Evolutionary conservation across 2,888 invertebrate species (phyloP).

Genomic region (Caenorhabditis sp.): DNA sequence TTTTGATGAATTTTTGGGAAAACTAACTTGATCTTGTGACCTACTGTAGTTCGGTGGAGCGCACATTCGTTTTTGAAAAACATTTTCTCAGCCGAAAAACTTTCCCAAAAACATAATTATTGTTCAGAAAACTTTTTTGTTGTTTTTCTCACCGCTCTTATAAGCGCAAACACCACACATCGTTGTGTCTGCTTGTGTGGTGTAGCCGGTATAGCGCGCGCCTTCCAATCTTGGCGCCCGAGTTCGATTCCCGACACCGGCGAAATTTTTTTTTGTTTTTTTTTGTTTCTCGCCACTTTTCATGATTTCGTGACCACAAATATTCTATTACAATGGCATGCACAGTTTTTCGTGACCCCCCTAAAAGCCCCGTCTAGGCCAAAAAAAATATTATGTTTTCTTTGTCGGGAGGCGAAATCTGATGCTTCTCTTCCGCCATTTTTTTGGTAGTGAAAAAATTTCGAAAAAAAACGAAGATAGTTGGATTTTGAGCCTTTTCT

Average conservation of each 20-base stretch:
- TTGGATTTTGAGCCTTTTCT: not conserved
- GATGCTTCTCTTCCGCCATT: not conserved
- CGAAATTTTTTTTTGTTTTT: no score
- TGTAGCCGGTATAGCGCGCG: no score
- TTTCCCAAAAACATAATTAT: not conserved
- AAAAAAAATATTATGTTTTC: not conserved
- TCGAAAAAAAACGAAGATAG: not conserved
- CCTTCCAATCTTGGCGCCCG: no score
- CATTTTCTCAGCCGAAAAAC: not conserved
- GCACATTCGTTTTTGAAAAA: no score
- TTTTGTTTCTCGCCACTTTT: not conserved
- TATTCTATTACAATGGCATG: not conserved
- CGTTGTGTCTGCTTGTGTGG: not conserved
- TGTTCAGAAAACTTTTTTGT: not conserved
- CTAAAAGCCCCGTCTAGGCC: no score
- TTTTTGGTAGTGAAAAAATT: not conserved
- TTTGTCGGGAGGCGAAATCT: not conserved
- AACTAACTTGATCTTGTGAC: no score
- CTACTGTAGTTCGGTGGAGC: no score
- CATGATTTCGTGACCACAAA: not conserved
- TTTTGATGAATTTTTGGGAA: no score
- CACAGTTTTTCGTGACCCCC: not conserved
- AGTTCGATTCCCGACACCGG: no score
- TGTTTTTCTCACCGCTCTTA: not conserved
- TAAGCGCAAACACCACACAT: no score